These are phyloP conservation scores for Hoplostethus atlanticus DNA, from an alignment of 2,797 vertebrate species.

Conservation along the genomic window DNA sequence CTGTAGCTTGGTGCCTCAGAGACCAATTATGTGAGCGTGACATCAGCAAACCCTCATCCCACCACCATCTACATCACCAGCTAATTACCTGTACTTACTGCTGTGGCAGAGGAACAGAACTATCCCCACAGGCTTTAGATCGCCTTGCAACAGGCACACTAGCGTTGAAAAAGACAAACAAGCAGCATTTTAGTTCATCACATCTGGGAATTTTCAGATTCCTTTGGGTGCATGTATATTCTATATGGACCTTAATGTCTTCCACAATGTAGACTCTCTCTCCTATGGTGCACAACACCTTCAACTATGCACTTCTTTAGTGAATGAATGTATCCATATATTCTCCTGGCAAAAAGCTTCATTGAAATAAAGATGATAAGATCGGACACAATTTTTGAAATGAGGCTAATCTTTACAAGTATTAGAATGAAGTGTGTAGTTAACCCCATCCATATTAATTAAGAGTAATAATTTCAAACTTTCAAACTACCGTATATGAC, in stretches of 20 bases:
- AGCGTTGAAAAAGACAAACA: slow-evolving; percentile 28
- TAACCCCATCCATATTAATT: not conserved
- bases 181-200: not conserved
- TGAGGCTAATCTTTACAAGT: not conserved
- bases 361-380: not conserved
- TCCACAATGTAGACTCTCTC: not conserved
- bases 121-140: slow-evolving; percentile 27
- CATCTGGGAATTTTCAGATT: slow-evolving; percentile 2
- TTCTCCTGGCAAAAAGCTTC: not conserved
- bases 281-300: not conserved
- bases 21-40: slow-evolving; percentile 62
- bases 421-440: not conserved
- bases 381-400: not conserved
- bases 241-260: not conserved
- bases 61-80: slow-evolving; percentile 38
- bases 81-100: slow-evolving; percentile 53
- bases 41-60: slow-evolving; percentile 42
- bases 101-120: slow-evolving; percentile 30
- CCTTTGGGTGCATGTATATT: not conserved
- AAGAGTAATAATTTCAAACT: not conserved
- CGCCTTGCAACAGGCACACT: slow-evolving; percentile 14
- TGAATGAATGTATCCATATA: not conserved
- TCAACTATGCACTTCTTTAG: not conserved
- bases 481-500: not conserved
- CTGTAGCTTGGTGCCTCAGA: slow-evolving; percentile 29